These are phyloP conservation scores for Andrena dorsata DNA, from an alignment of 2,888 invertebrate species.

Conservation along the genomic window DNA sequence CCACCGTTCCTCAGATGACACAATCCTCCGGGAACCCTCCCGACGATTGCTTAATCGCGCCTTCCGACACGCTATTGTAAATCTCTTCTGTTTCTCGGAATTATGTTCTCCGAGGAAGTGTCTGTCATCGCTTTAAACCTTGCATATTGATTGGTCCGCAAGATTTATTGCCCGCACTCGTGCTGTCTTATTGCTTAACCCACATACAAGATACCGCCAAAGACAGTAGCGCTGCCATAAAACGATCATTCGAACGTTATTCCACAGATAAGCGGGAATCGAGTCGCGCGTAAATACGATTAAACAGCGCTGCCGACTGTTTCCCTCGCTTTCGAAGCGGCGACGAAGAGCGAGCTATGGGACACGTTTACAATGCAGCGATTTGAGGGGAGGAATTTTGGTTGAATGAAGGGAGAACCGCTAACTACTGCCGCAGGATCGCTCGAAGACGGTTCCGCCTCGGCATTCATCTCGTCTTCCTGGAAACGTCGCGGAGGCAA, in stretches of 20 bases:
- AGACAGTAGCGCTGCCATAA: neutral
- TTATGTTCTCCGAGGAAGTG: neutral
- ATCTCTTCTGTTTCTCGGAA: conserved; percentile 1
- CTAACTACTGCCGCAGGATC: neutral
- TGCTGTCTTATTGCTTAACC: conserved; percentile 16
- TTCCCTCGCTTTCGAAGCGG: neutral
- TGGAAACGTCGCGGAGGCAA: conserved; percentile 59
- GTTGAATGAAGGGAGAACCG: too few species aligned
- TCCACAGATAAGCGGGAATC: conserved; percentile 17
- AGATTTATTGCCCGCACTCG: conserved; percentile 13
- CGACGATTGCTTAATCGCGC: neutral
- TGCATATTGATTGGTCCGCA: conserved; percentile 21
- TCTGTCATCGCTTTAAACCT: conserved; percentile 12
- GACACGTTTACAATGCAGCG: too few species aligned
- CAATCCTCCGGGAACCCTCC: too few species aligned
- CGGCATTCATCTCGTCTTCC: conserved; percentile 46
- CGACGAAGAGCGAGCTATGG: neutral
- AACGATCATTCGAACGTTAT: conserved; percentile 6
- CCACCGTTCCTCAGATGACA: too few species aligned
- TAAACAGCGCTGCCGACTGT: neutral
- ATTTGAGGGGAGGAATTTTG: too few species aligned
- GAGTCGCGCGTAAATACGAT: too few species aligned
- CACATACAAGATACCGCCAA: conserved; percentile 20
- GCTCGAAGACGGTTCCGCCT: neutral
- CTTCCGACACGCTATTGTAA: conserved; percentile 5